These are phyloP conservation scores for Delichon dasypus DNA, from an alignment of 2,797 vertebrate genomes.

Conservation along the genomic window DNA sequence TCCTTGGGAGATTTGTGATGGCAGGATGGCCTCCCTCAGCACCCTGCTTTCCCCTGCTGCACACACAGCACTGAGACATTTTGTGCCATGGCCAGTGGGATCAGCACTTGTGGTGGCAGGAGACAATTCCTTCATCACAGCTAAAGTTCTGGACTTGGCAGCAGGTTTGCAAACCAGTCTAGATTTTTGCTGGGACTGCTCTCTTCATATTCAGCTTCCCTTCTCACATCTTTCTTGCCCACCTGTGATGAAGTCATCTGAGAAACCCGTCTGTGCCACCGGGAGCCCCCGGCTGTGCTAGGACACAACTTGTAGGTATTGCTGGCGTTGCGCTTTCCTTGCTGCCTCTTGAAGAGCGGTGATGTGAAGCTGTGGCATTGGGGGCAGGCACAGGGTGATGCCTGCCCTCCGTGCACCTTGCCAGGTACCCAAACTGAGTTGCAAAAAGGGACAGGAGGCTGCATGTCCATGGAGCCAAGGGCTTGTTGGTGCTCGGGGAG, in stretches of 20 bases:
- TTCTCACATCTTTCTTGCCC: background rate
- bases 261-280: background rate
- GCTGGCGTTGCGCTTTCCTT: background rate
- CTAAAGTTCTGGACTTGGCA: background rate
- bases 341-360: background rate
- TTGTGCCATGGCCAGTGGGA: background rate
- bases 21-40: background rate
- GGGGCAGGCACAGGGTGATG: background rate
- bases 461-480: rapidly evolving
- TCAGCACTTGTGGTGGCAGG: background rate
- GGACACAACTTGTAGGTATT: background rate
- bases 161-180: background rate
- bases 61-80: background rate
- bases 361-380: background rate
- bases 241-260: background rate
- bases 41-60: background rate
- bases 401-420: rapidly evolving
- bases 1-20: background rate
- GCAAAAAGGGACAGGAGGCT: background rate
- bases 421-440: background rate
- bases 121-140: background rate
- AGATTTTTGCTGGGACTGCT: background rate
- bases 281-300: background rate
- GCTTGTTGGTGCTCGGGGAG: background rate
- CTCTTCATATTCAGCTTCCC: background rate